A percentile compares a stretch with the other conserved stretches of the same genome.
These are phyloP conservation scores for Furcula furcula DNA, from an alignment of 2,888 invertebrate genomes.

Conservation along the genomic window DNA sequence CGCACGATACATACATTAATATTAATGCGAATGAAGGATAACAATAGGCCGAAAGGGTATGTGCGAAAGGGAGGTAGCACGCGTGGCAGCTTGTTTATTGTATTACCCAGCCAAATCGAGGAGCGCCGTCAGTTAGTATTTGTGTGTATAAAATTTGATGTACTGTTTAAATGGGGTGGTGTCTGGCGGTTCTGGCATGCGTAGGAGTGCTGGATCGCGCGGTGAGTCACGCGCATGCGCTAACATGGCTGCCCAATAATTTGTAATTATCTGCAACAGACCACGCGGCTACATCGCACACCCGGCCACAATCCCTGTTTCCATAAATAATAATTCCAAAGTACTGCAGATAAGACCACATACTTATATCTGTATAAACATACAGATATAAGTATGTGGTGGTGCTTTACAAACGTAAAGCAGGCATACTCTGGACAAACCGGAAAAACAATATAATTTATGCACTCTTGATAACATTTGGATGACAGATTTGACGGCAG, in stretches of 20 bases:
- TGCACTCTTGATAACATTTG: no score
- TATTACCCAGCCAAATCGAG: constrained; percentile 28
- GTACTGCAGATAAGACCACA: constrained; percentile 3
- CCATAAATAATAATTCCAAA: constrained; percentile 18
- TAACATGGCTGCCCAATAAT: constrained; percentile 66
- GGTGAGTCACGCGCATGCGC: constrained; percentile 49
- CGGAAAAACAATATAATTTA: no score
- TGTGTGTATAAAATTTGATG: constrained; percentile 52
- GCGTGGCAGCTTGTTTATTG: constrained; percentile 31
- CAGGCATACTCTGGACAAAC: no score
- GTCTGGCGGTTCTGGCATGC: constrained; percentile 49
- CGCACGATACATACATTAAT: constrained; percentile 30
- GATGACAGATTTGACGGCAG: no score
- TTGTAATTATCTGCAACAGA: constrained; percentile 56
- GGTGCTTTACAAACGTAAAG: no score
- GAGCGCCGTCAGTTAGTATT: constrained; percentile 20
- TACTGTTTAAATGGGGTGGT: constrained; percentile 41
- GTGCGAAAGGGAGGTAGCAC: constrained; percentile 26
- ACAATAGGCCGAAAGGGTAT: constrained; percentile 23
- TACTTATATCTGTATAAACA: no score
- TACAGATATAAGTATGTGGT: no score
- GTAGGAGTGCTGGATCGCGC: constrained; percentile 45
- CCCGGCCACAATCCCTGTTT: constrained; percentile 20
- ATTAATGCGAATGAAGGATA: constrained; percentile 35
- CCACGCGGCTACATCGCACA: constrained; percentile 23